phyloP scores from a whole-genome alignment of 1,140 invertebrate genomes.

The Radopholus similis region DNA sequence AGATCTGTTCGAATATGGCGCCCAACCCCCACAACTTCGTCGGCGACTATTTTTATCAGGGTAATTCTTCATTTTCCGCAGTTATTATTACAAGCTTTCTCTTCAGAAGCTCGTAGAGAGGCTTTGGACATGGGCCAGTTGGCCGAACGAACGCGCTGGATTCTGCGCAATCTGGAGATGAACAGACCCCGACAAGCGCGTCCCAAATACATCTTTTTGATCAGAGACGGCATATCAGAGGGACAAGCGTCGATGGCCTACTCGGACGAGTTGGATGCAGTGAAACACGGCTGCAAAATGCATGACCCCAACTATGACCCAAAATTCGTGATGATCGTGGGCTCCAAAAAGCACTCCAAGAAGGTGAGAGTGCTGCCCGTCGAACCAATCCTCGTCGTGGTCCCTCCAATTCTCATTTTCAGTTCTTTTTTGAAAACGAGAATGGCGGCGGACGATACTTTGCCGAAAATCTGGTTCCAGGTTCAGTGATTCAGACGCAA shows the following conservation, averaged over 20 bases:
- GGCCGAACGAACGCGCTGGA: slow-evolving; percentile 17
- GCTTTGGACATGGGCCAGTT: slow-evolving; percentile 18
- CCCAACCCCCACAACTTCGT: slow-evolving; percentile 22
- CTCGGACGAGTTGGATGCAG: slow-evolving; percentile 8
- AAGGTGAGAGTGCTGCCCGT: too few relatives aligned
- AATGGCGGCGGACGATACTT: slow-evolving; percentile 3
- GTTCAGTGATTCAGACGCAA: slow-evolving; percentile 20
- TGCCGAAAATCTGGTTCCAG: slow-evolving; percentile 15
- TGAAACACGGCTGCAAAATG: slow-evolving; percentile 4
- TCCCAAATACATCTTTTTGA: slow-evolving; percentile 8
- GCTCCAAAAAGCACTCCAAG: slow-evolving; percentile 18
- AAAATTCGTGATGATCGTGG: slow-evolving; percentile 16
- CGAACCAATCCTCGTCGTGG: too few relatives aligned
- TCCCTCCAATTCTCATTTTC: too few relatives aligned
- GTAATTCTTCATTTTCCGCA: background rate
- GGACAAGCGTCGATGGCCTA: slow-evolving; percentile 22
- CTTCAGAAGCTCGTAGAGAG: slow-evolving; percentile 11
- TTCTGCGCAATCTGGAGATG: slow-evolving; percentile 13
- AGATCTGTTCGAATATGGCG: slow-evolving; percentile 31
- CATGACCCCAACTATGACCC: slow-evolving; percentile 4
- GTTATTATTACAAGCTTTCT: background rate
- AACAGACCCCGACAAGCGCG: background rate
- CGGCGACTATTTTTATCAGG: slow-evolving; percentile 30
- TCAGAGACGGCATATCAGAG: slow-evolving; percentile 27
- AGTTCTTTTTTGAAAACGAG: slow-evolving; percentile 15